Evolutionary conservation across 2,888 invertebrate species (phyloP), one percentile per base, ranked within the genome.

Genomic region (Andrena hattorfiana): DNA sequence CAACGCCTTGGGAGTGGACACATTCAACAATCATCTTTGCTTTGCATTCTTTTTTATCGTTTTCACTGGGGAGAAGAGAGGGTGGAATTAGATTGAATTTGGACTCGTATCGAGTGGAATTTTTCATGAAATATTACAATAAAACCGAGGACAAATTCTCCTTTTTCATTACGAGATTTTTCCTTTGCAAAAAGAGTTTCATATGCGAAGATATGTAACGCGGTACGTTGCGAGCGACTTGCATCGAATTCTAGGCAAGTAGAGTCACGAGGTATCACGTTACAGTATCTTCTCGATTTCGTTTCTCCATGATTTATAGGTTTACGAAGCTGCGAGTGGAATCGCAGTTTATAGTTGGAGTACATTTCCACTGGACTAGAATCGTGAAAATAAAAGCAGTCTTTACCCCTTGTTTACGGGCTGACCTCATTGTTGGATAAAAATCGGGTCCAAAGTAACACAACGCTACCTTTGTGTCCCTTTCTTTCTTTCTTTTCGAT

Each of bases 1-100:
- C 51, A 20, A 82, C 56, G 35, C 49, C 35, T 80, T 76, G 64
- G 59, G 35, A 76, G 30, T 75, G 32, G 7, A 63, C n/a, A 48
- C 8, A 59, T 35, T 66, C 54, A 2, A 59, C 59, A 26, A 54
- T 10, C n/a, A 6, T 8, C 10, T 16, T 16, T 62, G 16, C 3
- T 42, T 68, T 13, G 7, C 5, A 23, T 49, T 26, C n/a, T 4
- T n/a, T n/a, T 35, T 16, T 0, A 16, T 42, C 0, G 1, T 16
- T 16, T 42, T 16, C 16, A 42, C 42, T 42, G 13, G 42, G 42
- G 16, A 42, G 42, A 42, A 42, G 13, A 42, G 42, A 16, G 4
- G 42, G 42, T 42, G 42, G 16, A 42, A 42, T 42, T 42, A 42
- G 16, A 42, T 42, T 16, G 4, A 42, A 42, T 5, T 42, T 42